Percentiles rank a stretch among this genome's conserved stretches.
These are phyloP conservation scores for Tinamus major DNA, from an alignment of 2,797 vertebrate genomes.

Conservation along the genomic window DNA sequence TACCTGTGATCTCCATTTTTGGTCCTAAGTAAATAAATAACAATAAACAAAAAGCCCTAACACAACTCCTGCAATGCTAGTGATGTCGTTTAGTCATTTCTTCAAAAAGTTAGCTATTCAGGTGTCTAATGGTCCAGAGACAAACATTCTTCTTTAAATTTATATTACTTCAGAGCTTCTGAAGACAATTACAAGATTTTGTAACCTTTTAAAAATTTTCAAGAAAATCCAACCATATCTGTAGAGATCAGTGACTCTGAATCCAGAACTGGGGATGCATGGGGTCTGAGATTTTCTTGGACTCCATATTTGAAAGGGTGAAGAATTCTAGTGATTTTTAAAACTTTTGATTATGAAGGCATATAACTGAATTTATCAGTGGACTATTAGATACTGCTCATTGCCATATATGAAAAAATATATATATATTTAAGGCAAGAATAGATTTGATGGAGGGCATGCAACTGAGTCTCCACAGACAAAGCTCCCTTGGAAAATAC, in stretches of 20 bases:
- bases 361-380: not conserved
- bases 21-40: not conserved
- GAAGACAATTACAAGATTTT: constrained; percentile 20
- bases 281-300: not conserved
- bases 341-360: not conserved
- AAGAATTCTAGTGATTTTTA: not conserved
- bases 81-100: not conserved
- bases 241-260: not conserved
- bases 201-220: not conserved
- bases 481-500: constrained; percentile 13
- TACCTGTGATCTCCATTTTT: not conserved
- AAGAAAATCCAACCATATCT: not conserved
- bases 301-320: not conserved
- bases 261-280: constrained; percentile 1
- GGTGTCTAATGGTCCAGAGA: constrained; percentile 25
- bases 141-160: constrained; percentile 13
- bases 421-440: constrained; percentile 4
- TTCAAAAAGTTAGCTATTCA: not conserved
- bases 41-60: not conserved
- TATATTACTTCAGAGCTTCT: constrained; percentile 56
- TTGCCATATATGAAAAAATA: not conserved
- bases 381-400: not conserved
- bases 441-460: constrained; percentile 1
- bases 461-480: not conserved
- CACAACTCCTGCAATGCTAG: not conserved